Percentiles rank a stretch among this genome's conserved stretches.
phyloP scores from a whole-genome alignment of 1,140 invertebrate species.

The Bombus turneri region DNA sequence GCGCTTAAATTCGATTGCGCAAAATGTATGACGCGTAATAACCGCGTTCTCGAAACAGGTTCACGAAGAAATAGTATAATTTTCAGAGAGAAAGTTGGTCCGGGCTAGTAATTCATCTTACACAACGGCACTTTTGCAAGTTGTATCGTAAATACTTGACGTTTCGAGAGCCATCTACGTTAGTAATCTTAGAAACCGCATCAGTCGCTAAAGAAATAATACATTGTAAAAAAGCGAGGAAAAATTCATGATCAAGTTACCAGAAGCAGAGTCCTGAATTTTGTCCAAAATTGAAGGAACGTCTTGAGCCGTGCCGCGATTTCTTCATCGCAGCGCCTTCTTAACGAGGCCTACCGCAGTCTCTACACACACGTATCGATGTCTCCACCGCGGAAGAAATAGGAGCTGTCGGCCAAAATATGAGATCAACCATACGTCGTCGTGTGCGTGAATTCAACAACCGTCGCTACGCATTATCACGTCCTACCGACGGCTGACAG shows the following conservation, averaged over 20 bases:
- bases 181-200: no score
- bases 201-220: no score
- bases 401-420: constrained; percentile 13
- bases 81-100: background rate
- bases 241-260: no score
- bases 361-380: background rate
- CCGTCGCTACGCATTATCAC: constrained; percentile 60
- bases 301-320: background rate
- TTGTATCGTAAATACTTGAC: background rate
- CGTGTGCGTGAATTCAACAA: constrained; percentile 52
- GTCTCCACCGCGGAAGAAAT: constrained; percentile 6
- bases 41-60: background rate
- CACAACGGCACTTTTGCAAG: background rate
- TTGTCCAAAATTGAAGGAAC: background rate
- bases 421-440: constrained; percentile 54
- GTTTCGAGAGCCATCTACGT: no score
- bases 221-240: no score
- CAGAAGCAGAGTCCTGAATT: no score
- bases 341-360: constrained; percentile 16
- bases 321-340: background rate
- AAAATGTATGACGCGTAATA: background rate
- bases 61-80: background rate
- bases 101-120: background rate
- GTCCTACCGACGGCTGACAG: constrained; percentile 40
- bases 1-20: no score